Evolutionary conservation across 2,888 invertebrate species (phyloP).

Genomic region (Tenthredo amoena): DNA sequence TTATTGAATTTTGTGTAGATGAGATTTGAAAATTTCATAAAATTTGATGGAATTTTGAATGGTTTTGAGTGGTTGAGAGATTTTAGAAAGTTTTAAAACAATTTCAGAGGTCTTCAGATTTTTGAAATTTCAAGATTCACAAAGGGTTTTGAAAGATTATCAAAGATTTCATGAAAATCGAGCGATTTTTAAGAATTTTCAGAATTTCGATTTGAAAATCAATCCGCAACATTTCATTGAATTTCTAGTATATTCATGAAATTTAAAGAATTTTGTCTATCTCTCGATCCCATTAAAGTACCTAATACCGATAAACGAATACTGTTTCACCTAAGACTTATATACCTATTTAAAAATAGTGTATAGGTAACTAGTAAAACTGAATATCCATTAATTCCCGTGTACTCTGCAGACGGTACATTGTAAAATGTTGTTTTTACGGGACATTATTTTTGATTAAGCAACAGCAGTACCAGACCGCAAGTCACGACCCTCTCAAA

Average conservation of each 20-base stretch:
- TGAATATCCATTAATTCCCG: neutral
- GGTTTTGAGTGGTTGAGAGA: neutral
- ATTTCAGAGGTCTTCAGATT: no score
- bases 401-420: neutral
- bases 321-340: neutral
- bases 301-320: neutral
- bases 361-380: neutral
- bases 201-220: no score
- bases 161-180: no score
- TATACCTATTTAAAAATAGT: neutral
- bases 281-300: neutral
- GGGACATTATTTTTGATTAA: constrained; percentile 19
- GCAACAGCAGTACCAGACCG: neutral
- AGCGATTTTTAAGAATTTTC: no score
- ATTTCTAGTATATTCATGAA: no score
- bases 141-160: no score
- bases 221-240: neutral
- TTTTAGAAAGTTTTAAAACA: neutral
- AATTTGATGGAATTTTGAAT: neutral
- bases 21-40: no score
- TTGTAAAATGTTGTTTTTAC: neutral
- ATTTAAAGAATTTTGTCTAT: neutral
- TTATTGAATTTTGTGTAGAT: no score
- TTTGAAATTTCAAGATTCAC: no score
- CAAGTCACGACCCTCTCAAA: neutral